phyloP scores from a whole-genome alignment of 2,113 vertebrate genomes.

The Pygoscelis antarcticus region DNA sequence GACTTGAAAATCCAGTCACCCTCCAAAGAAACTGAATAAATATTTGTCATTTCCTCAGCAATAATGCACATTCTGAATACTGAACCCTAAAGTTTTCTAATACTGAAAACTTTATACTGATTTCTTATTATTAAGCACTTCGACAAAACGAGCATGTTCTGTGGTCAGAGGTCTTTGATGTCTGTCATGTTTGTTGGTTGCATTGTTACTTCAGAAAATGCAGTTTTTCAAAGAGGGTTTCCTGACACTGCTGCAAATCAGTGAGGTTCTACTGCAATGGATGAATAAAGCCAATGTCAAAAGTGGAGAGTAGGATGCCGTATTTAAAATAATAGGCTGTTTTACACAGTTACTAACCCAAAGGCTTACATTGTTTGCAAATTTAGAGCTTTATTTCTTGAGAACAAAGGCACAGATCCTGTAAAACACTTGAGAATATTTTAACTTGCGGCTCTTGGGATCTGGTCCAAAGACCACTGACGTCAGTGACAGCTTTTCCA shows the following conservation, averaged over 20 bases:
- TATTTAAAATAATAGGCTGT: not conserved
- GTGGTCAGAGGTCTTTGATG: constrained; percentile 27
- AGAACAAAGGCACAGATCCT: not conserved
- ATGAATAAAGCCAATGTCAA: constrained; percentile 29
- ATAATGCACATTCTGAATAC: not conserved
- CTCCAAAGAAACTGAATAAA: not conserved
- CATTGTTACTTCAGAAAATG: constrained; percentile 30
- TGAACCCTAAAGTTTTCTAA: constrained; percentile 37
- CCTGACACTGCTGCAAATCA: constrained; percentile 27
- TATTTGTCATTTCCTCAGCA: not conserved
- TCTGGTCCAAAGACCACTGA: not conserved
- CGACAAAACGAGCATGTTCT: not conserved
- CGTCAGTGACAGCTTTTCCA: not conserved
- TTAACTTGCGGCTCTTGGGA: not conserved
- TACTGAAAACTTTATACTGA: constrained; percentile 34
- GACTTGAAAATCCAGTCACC: constrained; percentile 21
- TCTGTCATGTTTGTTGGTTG: constrained; percentile 16
- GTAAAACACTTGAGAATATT: not conserved
- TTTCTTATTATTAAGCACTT: not conserved
- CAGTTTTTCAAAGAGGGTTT: constrained; percentile 24
- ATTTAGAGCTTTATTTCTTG: not conserved
- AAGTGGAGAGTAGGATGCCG: constrained; percentile 44
- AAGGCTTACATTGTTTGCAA: not conserved
- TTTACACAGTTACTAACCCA: not conserved
- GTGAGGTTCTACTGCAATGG: constrained; percentile 67